Percentiles rank a stretch among this genome's conserved stretches.
Evolutionary conservation across 2,797 vertebrate species (phyloP).

Genomic region (Emys orbicularis): DNA sequence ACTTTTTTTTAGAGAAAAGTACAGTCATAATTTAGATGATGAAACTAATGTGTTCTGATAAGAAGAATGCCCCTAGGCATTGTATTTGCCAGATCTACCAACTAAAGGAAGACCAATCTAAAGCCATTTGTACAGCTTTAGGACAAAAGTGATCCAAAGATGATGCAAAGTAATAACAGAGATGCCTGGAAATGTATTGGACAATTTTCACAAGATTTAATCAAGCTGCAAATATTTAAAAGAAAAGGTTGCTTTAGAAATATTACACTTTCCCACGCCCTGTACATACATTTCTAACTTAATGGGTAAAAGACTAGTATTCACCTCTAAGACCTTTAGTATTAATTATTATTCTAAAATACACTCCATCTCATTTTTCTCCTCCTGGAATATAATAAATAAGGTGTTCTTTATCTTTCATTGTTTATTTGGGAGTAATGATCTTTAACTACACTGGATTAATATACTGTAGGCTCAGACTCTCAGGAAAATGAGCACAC

Average conservation of each 20-base stretch:
- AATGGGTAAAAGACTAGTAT: not conserved
- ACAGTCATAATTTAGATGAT: not conserved
- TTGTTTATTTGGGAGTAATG: not conserved
- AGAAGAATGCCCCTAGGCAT: slow-evolving; percentile 17
- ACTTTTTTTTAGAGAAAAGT: slow-evolving; percentile 17
- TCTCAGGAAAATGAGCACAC: not conserved
- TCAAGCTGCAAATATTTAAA: slow-evolving; percentile 19
- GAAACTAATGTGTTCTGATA: slow-evolving; percentile 37
- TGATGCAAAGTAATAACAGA: not conserved
- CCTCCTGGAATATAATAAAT: not conserved
- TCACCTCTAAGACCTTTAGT: not conserved
- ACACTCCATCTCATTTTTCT: not conserved
- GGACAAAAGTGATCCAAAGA: not conserved
- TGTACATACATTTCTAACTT: not conserved
- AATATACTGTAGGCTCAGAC: not conserved
- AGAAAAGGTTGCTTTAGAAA: not conserved
- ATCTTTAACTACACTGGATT: slow-evolving; percentile 22
- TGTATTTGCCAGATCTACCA: slow-evolving; percentile 26
- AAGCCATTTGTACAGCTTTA: slow-evolving; percentile 5
- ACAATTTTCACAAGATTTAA: slow-evolving; percentile 5
- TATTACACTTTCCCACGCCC: not conserved
- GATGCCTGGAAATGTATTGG: not conserved
- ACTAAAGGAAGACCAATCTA: slow-evolving; percentile 32
- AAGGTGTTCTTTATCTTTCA: slow-evolving; percentile 18
- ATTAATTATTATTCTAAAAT: slow-evolving; percentile 11